These are phyloP conservation scores for Anableps anableps DNA, from an alignment of 2,797 vertebrate genomes.

Conservation along the genomic window DNA sequence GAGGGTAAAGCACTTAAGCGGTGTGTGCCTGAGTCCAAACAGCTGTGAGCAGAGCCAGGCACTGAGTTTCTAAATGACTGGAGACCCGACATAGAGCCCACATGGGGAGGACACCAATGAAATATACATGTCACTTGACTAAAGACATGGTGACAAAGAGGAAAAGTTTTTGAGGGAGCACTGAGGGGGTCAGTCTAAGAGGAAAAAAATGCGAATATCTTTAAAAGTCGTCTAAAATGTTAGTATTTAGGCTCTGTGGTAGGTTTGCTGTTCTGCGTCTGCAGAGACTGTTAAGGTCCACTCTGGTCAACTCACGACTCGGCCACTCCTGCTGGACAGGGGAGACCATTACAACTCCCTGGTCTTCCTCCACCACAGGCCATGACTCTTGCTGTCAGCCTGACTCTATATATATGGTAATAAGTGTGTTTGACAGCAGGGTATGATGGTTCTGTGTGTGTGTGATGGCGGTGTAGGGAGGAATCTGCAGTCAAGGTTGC, in stretches of 20 bases:
- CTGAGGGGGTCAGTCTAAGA: constrained; percentile 33
- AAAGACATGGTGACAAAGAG: constrained; percentile 16
- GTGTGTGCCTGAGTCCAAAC: constrained; percentile 84
- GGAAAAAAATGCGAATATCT: constrained; percentile 2
- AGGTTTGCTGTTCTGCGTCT: constrained; percentile 55
- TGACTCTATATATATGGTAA: constrained; percentile 84
- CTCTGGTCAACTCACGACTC: constrained; percentile 49
- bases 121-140: constrained; percentile 82
- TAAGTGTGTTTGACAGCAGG: constrained; percentile 81
- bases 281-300: constrained; percentile 43
- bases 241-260: constrained; percentile 47
- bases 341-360: constrained; percentile 56
- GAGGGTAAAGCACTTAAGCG: constrained; percentile 85
- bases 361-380: constrained; percentile 52
- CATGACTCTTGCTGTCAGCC: constrained; percentile 51
- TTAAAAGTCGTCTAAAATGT: constrained; percentile 20
- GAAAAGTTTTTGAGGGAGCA: constrained; percentile 11
- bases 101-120: constrained; percentile 75
- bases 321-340: constrained; percentile 51
- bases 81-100: constrained; percentile 71
- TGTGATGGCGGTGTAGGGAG: constrained; percentile 81
- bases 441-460: constrained; percentile 14
- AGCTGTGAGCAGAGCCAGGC: constrained; percentile 79
- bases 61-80: constrained; percentile 72
- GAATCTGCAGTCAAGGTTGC: constrained; percentile 86